phyloP scores from a whole-genome alignment of 2,888 invertebrate species.

The Dolomedes plantarius region DNA sequence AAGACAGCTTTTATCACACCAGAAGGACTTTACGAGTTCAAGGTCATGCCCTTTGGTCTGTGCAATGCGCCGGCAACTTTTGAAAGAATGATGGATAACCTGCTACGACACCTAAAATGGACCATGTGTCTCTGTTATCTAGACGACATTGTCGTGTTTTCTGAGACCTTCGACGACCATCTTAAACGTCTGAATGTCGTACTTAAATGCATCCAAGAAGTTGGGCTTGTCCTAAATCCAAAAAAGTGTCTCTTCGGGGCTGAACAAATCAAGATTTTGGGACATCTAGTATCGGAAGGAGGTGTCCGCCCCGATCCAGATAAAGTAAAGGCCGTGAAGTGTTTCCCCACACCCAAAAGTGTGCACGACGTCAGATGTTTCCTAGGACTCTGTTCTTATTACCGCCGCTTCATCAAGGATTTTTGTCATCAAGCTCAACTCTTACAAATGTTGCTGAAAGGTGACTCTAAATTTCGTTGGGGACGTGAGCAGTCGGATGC shows the following conservation, averaged over 20 bases:
- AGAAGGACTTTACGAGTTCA: constrained; percentile 74
- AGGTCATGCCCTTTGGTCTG: constrained; percentile 74
- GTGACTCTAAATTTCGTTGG: no score
- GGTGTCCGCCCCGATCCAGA: constrained; percentile 23
- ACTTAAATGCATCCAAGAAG: no score
- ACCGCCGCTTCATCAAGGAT: no score
- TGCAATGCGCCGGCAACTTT: constrained; percentile 73
- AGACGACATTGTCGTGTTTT: constrained; percentile 73
- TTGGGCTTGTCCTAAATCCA: no score
- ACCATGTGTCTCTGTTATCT: constrained; percentile 72
- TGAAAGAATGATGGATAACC: constrained; percentile 73
- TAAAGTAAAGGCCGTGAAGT: constrained; percentile 9
- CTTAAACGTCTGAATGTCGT: constrained; percentile 44
- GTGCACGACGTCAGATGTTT: no score
- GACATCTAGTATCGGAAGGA: constrained; percentile 39
- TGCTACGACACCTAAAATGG: constrained; percentile 71
- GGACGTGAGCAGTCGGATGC: no score
- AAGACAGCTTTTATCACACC: constrained; percentile 74
- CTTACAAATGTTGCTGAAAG: no score
- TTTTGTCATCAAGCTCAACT: no score
- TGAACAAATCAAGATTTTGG: constrained; percentile 47
- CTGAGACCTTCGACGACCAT: constrained; percentile 71
- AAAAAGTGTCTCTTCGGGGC: constrained; percentile 71
- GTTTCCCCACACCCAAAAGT: constrained; percentile 68
- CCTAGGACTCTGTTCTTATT: no score